Evolutionary conservation across 2,888 invertebrate species (phyloP).

Genomic region (Emesis castigata): DNA sequence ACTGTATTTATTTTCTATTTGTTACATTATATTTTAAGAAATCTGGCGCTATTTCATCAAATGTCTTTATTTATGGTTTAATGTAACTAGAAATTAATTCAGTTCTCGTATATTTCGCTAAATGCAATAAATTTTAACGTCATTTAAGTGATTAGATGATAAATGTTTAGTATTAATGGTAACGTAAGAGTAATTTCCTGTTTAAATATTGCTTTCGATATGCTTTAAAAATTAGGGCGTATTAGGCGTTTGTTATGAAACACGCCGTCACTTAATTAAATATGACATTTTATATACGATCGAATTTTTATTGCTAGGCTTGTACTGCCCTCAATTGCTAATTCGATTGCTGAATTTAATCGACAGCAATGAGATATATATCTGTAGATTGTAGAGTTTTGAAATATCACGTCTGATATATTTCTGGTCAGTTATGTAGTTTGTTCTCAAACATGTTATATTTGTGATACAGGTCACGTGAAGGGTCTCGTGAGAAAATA

Average conservation of each 20-base stretch:
- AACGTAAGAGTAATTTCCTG: conserved; percentile 7
- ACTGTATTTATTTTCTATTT: too few species aligned
- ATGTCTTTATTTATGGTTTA: too few species aligned
- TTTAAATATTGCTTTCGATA: not conserved
- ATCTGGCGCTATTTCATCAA: too few species aligned
- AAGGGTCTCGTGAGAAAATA: conserved; percentile 60
- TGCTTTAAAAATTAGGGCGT: not conserved
- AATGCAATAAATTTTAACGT: not conserved
- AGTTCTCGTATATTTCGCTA: too few species aligned
- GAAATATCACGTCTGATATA: not conserved
- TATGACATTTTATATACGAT: not conserved
- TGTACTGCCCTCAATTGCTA: conserved; percentile 7
- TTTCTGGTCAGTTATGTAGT: conserved; percentile 8
- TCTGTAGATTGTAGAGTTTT: not conserved
- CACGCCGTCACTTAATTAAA: not conserved
- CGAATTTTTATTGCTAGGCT: not conserved
- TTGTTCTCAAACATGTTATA: conserved; percentile 17
- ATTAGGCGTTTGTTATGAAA: not conserved
- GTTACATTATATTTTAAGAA: too few species aligned
- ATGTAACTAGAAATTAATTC: too few species aligned
- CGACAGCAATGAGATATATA: not conserved
- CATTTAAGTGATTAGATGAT: not conserved
- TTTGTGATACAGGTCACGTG: conserved; percentile 55
- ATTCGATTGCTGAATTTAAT: not conserved
- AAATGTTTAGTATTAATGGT: conserved; percentile 33